Base-by-base conservation (phyloP, 2,113 vertebrate species). In the Chaenocephalus aceratus region DNA sequence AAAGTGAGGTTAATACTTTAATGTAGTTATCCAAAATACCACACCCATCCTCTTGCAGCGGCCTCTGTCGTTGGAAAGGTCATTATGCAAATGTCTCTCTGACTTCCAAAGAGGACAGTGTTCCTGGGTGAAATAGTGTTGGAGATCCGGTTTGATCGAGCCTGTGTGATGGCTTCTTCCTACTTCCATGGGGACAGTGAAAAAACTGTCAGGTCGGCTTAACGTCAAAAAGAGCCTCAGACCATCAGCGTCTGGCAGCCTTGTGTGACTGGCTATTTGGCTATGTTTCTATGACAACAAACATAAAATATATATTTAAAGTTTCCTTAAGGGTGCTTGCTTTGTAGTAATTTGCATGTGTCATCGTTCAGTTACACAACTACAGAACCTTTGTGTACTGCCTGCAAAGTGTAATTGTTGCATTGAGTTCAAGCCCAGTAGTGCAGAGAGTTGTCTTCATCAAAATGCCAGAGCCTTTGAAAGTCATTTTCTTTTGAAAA, bases 221-320 rank as follows among this genome's bases (percentile, higher is more conserved):
- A 86, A 60, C 86, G 59, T 89, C 87, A 89, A 82, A 77, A 69
- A 60, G 57, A 79, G 77, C 80, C 77, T 69, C 66, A 59, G 72
- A 76, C 67, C 70, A 68, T 74, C 60, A 54, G 71, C 1, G 45
- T 71, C 67, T 83, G 60, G 64, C 56, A 45, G 65, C 69, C 54
- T 60, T 10, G 44, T 84, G 63, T 48, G 64, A 64, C 51, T 26
- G 51, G 48, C 44, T 56, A 58, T 80, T 82, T 79, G 34, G 18
- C 26, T n/a, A 26, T 36, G 58, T 83, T 76, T 71, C 77, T 64
- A 79, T 75, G 63, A 60, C 81, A 80, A 77, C 5, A 60, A 44
- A 10, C 53, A 71, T 72, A 11, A 34, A 21, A 23, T 51, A 21
- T 21, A 36, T 60, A 21, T 70, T 57, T 70, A 23, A 56, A 21